Conservation (phyloP, 2,113 vertebrate species). For the Gobio gobio region DNA sequence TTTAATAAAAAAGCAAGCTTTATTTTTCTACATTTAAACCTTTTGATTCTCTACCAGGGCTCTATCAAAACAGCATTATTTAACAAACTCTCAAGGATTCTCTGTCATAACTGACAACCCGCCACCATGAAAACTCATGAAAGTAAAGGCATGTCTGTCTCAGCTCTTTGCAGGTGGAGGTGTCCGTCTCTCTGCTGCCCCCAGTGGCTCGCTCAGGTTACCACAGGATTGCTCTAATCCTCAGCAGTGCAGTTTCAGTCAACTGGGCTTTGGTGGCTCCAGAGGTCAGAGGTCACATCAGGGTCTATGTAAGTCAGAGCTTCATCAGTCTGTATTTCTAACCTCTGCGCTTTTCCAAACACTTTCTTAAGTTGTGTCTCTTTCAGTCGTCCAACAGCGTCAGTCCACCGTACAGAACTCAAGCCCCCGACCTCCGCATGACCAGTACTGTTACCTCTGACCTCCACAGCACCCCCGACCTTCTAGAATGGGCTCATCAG, state of each 20-base stretch:
- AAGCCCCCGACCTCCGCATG: conserved; percentile 67
- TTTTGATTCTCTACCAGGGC: no score
- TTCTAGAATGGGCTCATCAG: conserved; percentile 69
- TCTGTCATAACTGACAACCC: no score
- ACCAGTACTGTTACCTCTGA: conserved; percentile 62
- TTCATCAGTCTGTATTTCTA: neutral
- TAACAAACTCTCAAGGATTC: no score
- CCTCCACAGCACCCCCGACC: conserved; percentile 67
- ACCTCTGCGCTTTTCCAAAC: neutral
- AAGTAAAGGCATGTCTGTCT: conserved; percentile 44
- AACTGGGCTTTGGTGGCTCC: conserved; percentile 74
- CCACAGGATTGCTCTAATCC: conserved; percentile 70
- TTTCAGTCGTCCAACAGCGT: conserved; percentile 76
- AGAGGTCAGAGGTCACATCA: conserved; percentile 69
- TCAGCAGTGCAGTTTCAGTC: conserved; percentile 74
- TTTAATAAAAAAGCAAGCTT: no score
- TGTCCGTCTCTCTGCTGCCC: conserved; percentile 71
- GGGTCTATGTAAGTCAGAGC: conserved; percentile 65
- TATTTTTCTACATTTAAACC: no score
- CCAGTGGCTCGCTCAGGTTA: conserved; percentile 52
- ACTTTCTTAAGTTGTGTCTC: neutral
- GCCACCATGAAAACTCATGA: no score
- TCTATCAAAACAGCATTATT: no score
- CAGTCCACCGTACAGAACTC: conserved; percentile 67
- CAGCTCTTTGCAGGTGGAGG: conserved; percentile 72